Conservation (phyloP, 1,140 invertebrate species). For the Pseudobourletiella spinata region DNA sequence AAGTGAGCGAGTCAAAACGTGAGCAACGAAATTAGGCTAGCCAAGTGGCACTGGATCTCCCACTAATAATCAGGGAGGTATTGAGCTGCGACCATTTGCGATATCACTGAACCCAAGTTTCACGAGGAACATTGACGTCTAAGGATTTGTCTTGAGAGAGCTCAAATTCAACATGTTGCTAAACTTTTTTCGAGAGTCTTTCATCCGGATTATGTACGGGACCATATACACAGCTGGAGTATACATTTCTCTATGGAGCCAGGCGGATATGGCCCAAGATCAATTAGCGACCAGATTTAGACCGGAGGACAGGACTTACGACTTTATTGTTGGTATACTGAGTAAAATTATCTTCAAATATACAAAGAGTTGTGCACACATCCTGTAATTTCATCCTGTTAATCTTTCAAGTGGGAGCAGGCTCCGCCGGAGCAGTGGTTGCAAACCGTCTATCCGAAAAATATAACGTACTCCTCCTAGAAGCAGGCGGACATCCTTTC, state of each 20-base stretch:
- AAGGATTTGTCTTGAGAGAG: too few species aligned
- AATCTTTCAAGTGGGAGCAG: not conserved
- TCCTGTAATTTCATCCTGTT: not conserved
- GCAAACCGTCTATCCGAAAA: not conserved
- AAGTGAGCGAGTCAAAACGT: too few species aligned
- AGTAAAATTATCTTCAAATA: not conserved
- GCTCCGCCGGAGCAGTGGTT: slow-evolving; percentile 1
- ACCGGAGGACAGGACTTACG: not conserved
- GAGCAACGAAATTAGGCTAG: too few species aligned
- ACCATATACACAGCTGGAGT: not conserved
- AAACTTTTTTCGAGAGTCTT: too few species aligned
- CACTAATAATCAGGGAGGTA: too few species aligned
- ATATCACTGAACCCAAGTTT: too few species aligned
- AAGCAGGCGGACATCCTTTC: slow-evolving; percentile 14
- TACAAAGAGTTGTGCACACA: not conserved
- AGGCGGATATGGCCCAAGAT: not conserved
- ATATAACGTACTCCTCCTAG: slow-evolving; percentile 7
- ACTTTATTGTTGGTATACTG: not conserved
- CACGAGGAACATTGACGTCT: too few species aligned
- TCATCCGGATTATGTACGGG: not conserved
- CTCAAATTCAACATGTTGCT: too few species aligned
- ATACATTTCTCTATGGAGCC: not conserved
- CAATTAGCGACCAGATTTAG: not conserved
- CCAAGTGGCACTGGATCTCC: too few species aligned
- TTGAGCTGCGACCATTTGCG: too few species aligned